Evolutionary conservation across 2,797 vertebrate species (phyloP), one percentile per base, ranked within the genome.

Genomic region (Antrozous pallidus): DNA sequence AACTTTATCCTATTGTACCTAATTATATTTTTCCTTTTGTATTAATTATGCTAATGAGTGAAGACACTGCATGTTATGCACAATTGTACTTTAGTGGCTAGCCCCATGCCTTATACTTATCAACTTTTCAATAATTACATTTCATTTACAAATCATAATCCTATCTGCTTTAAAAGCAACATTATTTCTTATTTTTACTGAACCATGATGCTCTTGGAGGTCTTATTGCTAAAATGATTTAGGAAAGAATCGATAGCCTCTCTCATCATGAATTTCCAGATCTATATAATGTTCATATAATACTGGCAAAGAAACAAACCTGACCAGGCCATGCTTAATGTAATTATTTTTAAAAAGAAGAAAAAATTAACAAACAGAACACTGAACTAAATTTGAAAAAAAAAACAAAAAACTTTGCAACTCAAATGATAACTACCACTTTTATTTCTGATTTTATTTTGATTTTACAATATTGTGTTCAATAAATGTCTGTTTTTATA

Each of bases 151-250:
- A 88, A 71, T 40, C 71, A 65, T 71, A 61, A 65, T 26, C 22
- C 11, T 22, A 67, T 86, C 8, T 70, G 7, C 26, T 80, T 75
- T 85, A 82, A 88, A 10, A 56, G 16, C 1, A 83, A 91, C 5
- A 54, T 31, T 63, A 8, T 17, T 79, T 93, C 54, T 86, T 85
- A 17, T 45, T 91, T 88, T 80, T 61, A 40, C 3, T 49, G 20
- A 82, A 45, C 24, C 33, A 80, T 67, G 20, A 40, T 67, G 13
- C 2, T 61, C 16, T 74, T 94, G 77, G 38, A 90, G 28, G 20
- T 69, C 36, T 84, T 84, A 80, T 80, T 77, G 54, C 33, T 87
- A 51, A 90, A 70, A 42, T 90, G 40, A 79, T 33, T 94, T 90
- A 84, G 16, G n/a, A 4, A 94, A 28, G 31, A 74, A 85, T 20